Evolutionary conservation across 2,888 invertebrate species (phyloP).

Genomic region (Bombylius discolor): DNA sequence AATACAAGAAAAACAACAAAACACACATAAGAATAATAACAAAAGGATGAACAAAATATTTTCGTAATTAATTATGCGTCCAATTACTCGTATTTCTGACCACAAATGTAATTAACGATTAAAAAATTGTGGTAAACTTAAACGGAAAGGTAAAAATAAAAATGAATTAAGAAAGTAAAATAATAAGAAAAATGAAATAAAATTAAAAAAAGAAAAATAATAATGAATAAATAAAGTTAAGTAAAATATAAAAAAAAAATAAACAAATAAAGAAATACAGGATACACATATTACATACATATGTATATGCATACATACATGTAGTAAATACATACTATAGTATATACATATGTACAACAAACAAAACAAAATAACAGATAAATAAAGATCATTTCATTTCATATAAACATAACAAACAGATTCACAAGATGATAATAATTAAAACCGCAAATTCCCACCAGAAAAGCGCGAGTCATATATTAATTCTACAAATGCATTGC

Average conservation of each 20-base stretch:
- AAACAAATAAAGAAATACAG: too few relatives aligned
- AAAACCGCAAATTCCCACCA: constrained; percentile 9
- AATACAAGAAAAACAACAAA: too few relatives aligned
- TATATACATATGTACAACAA: too few relatives aligned
- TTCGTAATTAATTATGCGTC: constrained; percentile 4
- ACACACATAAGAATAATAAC: too few relatives aligned
- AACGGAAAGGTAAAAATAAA: background rate
- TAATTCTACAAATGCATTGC: background rate
- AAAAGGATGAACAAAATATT: background rate
- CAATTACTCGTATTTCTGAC: constrained; percentile 4
- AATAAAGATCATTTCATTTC: too few relatives aligned
- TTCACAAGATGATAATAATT: constrained; percentile 8
- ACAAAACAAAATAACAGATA: too few relatives aligned
- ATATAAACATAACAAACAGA: background rate
- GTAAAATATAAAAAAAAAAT: too few relatives aligned
- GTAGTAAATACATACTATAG: too few relatives aligned
- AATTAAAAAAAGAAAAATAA: too few relatives aligned
- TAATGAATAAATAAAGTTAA: too few relatives aligned
- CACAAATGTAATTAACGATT: background rate
- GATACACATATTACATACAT: too few relatives aligned
- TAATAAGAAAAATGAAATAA: background rate
- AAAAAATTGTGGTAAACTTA: background rate
- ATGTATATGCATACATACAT: too few relatives aligned
- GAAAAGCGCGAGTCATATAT: background rate
- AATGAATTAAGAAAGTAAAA: background rate